Conservation (phyloP, 2,113 vertebrate genomes). For the Equus przewalskii region DNA sequence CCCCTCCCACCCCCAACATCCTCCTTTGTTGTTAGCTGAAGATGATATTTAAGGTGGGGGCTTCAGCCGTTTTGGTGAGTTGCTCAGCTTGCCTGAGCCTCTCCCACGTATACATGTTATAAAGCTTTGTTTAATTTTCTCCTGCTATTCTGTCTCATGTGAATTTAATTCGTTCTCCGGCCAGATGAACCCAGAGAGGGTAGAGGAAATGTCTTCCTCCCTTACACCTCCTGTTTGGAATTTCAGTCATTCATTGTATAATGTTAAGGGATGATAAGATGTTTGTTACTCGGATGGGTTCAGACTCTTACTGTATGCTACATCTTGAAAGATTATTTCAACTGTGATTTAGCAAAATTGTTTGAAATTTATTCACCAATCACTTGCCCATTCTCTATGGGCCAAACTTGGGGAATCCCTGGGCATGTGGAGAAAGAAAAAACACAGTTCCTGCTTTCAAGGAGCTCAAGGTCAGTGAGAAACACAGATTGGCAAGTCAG, state of each 20-base stretch:
- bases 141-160: too few species aligned
- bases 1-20: too few species aligned
- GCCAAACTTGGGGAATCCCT: not conserved
- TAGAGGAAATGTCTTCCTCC: too few species aligned
- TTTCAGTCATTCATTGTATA: not conserved
- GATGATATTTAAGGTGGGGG: too few species aligned
- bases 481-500: not conserved
- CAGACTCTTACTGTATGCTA: slow-evolving; percentile 6
- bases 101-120: too few species aligned
- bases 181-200: too few species aligned
- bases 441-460: not conserved
- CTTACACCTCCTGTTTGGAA: not conserved
- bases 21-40: too few species aligned
- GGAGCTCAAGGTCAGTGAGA: not conserved
- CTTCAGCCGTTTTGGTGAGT: too few species aligned
- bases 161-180: too few species aligned
- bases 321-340: slow-evolving; percentile 61
- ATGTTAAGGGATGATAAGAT: not conserved
- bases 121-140: too few species aligned
- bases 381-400: not conserved
- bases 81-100: too few species aligned
- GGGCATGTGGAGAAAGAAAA: not conserved
- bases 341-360: slow-evolving; percentile 38
- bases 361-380: not conserved
- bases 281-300: slow-evolving; percentile 48